phyloP scores from a whole-genome alignment of 1,140 invertebrate species.

The Trichonephila clavata region DNA sequence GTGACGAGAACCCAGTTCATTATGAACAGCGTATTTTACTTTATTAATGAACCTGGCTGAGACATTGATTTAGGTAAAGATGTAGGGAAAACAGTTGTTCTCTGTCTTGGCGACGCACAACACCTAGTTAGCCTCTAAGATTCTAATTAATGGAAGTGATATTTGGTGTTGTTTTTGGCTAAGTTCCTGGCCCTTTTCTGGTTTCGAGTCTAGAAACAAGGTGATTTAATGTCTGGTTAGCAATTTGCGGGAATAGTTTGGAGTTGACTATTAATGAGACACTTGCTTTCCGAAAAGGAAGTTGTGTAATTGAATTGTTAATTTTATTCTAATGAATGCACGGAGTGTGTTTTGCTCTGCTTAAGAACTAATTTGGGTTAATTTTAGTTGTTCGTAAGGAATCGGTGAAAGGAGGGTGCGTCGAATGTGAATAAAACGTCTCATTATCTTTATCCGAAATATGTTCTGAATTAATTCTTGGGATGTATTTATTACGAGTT shows the following conservation, averaged over 20 bases:
- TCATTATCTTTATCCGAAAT: neutral
- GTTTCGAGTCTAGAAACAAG: neutral
- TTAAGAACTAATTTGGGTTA: neutral
- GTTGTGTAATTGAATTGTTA: constrained; percentile 20
- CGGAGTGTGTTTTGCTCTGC: neutral
- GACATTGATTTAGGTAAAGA: constrained; percentile 30
- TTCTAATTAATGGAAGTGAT: constrained; percentile 12
- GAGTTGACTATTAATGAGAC: constrained; percentile 11
- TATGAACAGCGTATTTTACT: neutral
- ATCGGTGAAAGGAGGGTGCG: neutral
- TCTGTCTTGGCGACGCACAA: neutral
- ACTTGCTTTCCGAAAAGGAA: neutral
- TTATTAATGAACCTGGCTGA: neutral
- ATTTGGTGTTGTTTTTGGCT: constrained; percentile 19
- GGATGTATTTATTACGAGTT: neutral
- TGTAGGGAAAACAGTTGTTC: neutral
- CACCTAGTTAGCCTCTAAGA: neutral
- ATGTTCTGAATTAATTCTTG: neutral
- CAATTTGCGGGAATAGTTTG: constrained; percentile 7
- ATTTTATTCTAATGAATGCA: neutral
- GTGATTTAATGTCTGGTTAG: neutral
- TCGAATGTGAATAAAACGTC: neutral
- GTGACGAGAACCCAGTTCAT: neutral
- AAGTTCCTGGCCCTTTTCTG: neutral
- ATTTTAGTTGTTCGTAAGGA: neutral